Evolutionary conservation across 2,888 invertebrate genomes (phyloP), one percentile per base, ranked within the genome.

Genomic region (Protula sp.): DNA sequence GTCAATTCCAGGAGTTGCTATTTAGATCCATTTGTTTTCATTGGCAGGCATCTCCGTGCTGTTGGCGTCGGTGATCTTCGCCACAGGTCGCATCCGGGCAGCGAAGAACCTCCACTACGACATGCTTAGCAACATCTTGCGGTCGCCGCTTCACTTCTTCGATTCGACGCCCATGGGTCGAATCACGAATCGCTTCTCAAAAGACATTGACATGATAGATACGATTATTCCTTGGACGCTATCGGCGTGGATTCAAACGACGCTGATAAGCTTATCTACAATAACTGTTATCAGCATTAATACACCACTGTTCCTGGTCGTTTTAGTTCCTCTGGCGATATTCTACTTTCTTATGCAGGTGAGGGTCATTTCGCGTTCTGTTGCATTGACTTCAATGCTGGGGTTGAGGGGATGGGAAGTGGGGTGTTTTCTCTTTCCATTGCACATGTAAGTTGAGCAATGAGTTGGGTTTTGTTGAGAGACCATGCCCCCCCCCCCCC

Each of bases 91-190:
- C 67, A 72, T 82, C 0, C 30, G 67, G 27, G 83, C 82, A 1
- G 74, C 76, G 28, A 47, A 69, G 14, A 53, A 63, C 9, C 77
- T 75, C 9, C 82, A 82, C 63, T 58, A 55, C 3, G 65, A 64
- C n/a, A 70, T 82, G 65, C 69, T 82, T 5, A 26, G 55, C 3
- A 73, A 73, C 47, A 70, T 80, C 28, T 66, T 82, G 47, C 74
- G 71, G 31, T 72, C 74, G 1, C 80, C 82, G 2, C 80, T 81
- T 79, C 66, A 75, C 3, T 82, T 82, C 70, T 82, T 80, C 58
- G 82, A 82, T 65, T 78, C 79, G 1, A 83, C 82, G 2, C 82
- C 82, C 5, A 65, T 80, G 14, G 82, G 82, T 2, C 69, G 82
- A 22, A 77, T 82, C 59, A 60, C 81, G 28, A 82, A 83, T 67